Evolutionary conservation across 2,888 invertebrate genomes (phyloP).

Genomic region (Girardia tigrina): DNA sequence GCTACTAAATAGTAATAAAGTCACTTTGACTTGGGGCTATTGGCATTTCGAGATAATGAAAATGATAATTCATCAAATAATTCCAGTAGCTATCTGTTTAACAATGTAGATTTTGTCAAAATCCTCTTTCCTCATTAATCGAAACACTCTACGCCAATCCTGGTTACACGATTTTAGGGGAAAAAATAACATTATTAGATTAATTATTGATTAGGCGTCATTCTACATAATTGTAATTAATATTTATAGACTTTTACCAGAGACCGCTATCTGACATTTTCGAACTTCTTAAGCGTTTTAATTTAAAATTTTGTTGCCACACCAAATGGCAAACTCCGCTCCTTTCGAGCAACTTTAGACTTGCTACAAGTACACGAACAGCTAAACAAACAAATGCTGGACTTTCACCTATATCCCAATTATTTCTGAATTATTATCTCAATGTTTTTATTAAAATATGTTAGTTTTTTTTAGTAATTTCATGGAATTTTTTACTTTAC

Average conservation of each 20-base stretch:
- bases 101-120: slow-evolving; percentile 23
- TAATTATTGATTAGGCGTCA: not conserved
- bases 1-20: slow-evolving; percentile 11
- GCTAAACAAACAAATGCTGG: slow-evolving; percentile 23
- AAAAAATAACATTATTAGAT: not conserved
- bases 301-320: slow-evolving; percentile 12
- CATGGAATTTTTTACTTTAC: too few species aligned
- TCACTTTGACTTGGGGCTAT: not conserved
- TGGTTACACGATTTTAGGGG: not conserved
- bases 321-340: not conserved
- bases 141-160: slow-evolving; percentile 14
- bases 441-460: too few species aligned
- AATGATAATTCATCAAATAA: not conserved
- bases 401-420: slow-evolving; percentile 7
- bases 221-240: not conserved
- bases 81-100: not conserved
- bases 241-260: slow-evolving; percentile 15
- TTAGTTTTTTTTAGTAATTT: too few species aligned
- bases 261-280: slow-evolving; percentile 15
- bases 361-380: not conserved
- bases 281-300: slow-evolving; percentile 17
- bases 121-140: slow-evolving; percentile 11
- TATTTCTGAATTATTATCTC: slow-evolving; percentile 10
- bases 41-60: slow-evolving; percentile 18
- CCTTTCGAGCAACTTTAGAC: not conserved